phyloP scores from a whole-genome alignment of 2,797 vertebrate genomes.

The Merluccius polli region DNA sequence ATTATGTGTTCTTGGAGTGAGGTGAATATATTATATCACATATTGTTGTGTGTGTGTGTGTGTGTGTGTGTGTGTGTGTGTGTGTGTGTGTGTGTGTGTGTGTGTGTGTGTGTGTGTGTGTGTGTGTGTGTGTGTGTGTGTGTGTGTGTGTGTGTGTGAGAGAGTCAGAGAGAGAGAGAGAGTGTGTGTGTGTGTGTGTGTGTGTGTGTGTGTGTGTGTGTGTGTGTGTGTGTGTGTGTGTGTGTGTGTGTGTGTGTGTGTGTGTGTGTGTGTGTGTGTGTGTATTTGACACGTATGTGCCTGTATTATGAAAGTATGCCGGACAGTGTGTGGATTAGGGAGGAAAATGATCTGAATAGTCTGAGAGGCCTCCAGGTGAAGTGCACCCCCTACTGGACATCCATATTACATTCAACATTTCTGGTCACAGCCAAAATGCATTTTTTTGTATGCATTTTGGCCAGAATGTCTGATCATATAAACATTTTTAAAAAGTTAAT shows the following conservation, averaged over 20 bases:
- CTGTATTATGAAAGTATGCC: not conserved
- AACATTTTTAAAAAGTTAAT: not conserved
- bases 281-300: constrained; percentile 3
- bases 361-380: constrained; percentile 56
- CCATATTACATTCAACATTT: constrained; percentile 6
- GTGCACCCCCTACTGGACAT: constrained; percentile 67
- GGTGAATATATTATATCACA: constrained; percentile 29
- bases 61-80: constrained; percentile 8
- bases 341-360: not conserved
- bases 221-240: constrained; percentile 25
- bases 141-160: constrained; percentile 10
- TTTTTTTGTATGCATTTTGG: not conserved
- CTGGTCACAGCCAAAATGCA: not conserved
- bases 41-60: constrained; percentile 23
- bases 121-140: constrained; percentile 21
- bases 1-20: constrained; percentile 32
- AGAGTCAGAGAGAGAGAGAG: too few species aligned
- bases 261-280: constrained; percentile 11
- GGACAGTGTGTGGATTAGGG: not conserved
- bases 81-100: constrained; percentile 7
- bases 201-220: constrained; percentile 32
- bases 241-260: constrained; percentile 6
- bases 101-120: constrained; percentile 31
- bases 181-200: constrained; percentile 10
- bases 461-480: not conserved